Evolutionary conservation across 2,888 invertebrate genomes (phyloP).

Genomic region (Euclidia mi): DNA sequence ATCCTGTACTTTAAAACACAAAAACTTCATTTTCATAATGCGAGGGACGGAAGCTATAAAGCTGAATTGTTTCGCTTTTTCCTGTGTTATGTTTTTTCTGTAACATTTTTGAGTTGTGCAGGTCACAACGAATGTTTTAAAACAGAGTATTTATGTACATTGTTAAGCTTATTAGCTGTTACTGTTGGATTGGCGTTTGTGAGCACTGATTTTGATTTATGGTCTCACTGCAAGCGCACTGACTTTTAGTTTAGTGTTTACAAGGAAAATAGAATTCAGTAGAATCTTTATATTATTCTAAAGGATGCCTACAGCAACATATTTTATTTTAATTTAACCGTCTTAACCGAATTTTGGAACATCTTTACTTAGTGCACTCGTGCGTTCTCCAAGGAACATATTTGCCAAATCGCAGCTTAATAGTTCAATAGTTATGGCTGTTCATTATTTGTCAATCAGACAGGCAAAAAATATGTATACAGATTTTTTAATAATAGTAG

Average conservation of each 20-base stretch:
- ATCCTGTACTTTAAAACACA: slow-evolving; percentile 65
- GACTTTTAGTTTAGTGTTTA: neutral
- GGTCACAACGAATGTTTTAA: slow-evolving; percentile 40
- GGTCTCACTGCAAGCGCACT: neutral
- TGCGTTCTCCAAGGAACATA: no score
- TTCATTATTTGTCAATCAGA: no score
- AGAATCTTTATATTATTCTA: no score
- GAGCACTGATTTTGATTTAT: slow-evolving; percentile 2
- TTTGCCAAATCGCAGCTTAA: no score
- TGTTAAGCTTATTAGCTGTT: slow-evolving; percentile 5
- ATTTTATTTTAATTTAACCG: no score
- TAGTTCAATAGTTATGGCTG: no score
- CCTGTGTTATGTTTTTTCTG: slow-evolving; percentile 63
- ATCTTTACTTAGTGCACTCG: no score
- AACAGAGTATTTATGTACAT: slow-evolving; percentile 46
- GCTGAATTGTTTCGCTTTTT: slow-evolving; percentile 80
- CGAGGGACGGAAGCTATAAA: slow-evolving; percentile 84
- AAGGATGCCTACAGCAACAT: no score
- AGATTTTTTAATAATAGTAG: no score
- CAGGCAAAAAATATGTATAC: no score
- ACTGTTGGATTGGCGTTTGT: neutral
- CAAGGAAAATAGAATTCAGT: no score
- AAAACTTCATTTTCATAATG: slow-evolving; percentile 87
- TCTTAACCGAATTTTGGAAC: no score
- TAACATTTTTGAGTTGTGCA: slow-evolving; percentile 56